Evolutionary conservation across 2,113 vertebrate genomes (phyloP).

Genomic region (Phrynosoma blainvillii): DNA sequence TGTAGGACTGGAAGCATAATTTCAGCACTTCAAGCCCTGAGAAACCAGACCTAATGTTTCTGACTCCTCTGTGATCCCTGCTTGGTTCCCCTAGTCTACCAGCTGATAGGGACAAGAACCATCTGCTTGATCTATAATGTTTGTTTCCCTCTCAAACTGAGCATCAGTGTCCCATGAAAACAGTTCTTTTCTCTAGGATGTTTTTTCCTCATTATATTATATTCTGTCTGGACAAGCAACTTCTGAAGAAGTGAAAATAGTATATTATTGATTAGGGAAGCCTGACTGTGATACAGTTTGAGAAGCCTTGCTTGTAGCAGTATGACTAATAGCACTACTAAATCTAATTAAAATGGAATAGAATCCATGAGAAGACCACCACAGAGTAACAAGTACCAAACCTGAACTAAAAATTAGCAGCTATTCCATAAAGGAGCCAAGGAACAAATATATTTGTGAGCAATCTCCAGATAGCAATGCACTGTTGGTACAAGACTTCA

Average conservation of each 20-base stretch:
- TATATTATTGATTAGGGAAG: constrained; percentile 4
- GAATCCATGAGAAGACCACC: neutral
- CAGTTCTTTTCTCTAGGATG: neutral
- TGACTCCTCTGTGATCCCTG: neutral
- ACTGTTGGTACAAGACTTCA: neutral
- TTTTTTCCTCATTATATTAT: neutral
- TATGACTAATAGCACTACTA: constrained; percentile 5
- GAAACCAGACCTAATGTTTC: neutral
- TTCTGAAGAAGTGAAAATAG: neutral
- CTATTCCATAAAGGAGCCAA: neutral
- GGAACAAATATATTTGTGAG: neutral
- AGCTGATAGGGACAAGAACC: neutral
- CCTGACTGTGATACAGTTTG: neutral
- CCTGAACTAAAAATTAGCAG: neutral
- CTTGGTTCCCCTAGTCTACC: neutral
- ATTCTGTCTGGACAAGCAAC: constrained; percentile 1
- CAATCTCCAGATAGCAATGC: neutral
- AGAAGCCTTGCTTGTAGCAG: constrained; percentile 1
- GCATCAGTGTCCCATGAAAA: neutral
- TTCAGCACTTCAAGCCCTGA: neutral
- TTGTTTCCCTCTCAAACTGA: neutral
- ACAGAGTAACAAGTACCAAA: neutral
- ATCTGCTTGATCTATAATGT: neutral
- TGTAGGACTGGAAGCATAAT: neutral
- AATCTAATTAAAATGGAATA: constrained; percentile 18